Conservation (phyloP, 2,888 invertebrate species). For the Apamea monoglypha region DNA sequence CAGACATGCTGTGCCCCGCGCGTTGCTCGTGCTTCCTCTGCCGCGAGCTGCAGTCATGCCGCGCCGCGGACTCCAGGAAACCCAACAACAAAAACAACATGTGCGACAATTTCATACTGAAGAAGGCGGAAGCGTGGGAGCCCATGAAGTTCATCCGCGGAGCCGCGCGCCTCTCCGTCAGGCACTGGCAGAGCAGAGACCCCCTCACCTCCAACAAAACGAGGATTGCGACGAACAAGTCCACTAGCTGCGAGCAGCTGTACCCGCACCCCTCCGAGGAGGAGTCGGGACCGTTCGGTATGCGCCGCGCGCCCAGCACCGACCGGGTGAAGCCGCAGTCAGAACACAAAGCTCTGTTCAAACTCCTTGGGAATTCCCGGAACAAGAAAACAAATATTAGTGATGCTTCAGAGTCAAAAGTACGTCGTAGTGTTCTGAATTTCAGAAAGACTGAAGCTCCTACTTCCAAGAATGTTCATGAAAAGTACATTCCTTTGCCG, state of each 20-base stretch:
- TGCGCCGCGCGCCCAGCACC: slow-evolving; percentile 88
- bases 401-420: slow-evolving; percentile 82
- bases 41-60: slow-evolving; percentile 92
- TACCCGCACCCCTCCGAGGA: slow-evolving; percentile 84
- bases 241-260: slow-evolving; percentile 88
- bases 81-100: slow-evolving; percentile 83
- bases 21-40: slow-evolving; percentile 94
- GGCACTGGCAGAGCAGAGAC: slow-evolving; percentile 89
- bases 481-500: slow-evolving; percentile 87
- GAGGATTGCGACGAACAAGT: slow-evolving; percentile 83
- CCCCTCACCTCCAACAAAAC: slow-evolving; percentile 84
- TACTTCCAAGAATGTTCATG: slow-evolving; percentile 83
- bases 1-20: slow-evolving; percentile 92
- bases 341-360: slow-evolving; percentile 86
- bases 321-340: slow-evolving; percentile 84
- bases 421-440: slow-evolving; percentile 85
- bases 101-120: slow-evolving; percentile 90
- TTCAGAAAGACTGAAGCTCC: slow-evolving; percentile 83
- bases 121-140: slow-evolving; percentile 89
- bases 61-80: slow-evolving; percentile 87
- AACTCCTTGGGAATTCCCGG: slow-evolving; percentile 85
- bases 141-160: slow-evolving; percentile 87
- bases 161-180: slow-evolving; percentile 88
- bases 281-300: slow-evolving; percentile 81
- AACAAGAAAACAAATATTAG: slow-evolving; percentile 82